Conservation (phyloP, 2,797 vertebrate genomes). For the Fistularia commersonii region DNA sequence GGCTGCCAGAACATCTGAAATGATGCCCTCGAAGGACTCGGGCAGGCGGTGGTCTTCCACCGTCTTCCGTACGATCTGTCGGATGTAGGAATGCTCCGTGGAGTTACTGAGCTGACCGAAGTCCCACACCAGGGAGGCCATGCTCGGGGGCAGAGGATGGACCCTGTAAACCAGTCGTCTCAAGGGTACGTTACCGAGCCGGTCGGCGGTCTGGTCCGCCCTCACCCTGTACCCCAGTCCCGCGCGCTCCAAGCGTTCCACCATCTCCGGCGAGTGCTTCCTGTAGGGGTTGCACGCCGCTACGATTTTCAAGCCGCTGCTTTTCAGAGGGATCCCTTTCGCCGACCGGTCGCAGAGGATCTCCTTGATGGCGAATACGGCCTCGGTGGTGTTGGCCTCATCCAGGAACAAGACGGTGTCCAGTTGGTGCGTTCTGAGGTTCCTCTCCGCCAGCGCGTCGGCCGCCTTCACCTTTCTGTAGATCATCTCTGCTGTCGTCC, state of each 20-base stretch:
- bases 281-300: constrained; percentile 97
- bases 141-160: constrained; percentile 91
- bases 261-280: constrained; percentile 88
- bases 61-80: constrained; percentile 88
- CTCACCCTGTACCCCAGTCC: constrained; percentile 90
- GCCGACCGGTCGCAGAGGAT: constrained; percentile 88
- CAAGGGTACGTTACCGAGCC: constrained; percentile 89
- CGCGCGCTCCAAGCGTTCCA: constrained; percentile 85
- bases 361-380: constrained; percentile 93
- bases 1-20: constrained; percentile 80
- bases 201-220: constrained; percentile 85
- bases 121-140: constrained; percentile 95
- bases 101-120: constrained; percentile 88
- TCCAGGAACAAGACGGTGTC: constrained; percentile 94
- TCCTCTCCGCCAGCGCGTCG: constrained; percentile 73
- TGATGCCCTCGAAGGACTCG: neutral
- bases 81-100: constrained; percentile 87
- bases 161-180: constrained; percentile 95
- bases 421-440: constrained; percentile 74
- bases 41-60: constrained; percentile 41
- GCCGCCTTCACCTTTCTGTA: constrained; percentile 82
- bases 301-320: constrained; percentile 83
- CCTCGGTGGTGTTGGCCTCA: constrained; percentile 95
- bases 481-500: constrained; percentile 86
- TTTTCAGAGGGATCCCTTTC: constrained; percentile 71